Conservation (phyloP, 2,797 vertebrate species). For the Champsocephalus gunnari region DNA sequence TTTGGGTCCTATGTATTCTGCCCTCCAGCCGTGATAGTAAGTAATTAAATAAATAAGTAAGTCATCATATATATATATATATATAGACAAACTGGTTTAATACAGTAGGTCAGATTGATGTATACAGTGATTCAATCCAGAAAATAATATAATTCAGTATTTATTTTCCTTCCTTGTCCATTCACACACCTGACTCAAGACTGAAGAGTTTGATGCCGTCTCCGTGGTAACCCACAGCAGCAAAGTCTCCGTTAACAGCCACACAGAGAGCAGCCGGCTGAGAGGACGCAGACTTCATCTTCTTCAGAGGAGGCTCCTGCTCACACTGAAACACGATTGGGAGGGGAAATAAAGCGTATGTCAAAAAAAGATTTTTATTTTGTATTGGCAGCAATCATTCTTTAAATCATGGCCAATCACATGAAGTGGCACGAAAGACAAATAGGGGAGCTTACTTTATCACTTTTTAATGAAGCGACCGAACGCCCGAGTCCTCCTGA, state of each 20-base stretch:
- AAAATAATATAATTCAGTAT: too few relatives aligned
- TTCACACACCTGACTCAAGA: slow-evolving; percentile 76
- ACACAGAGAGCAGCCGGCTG: slow-evolving; percentile 83
- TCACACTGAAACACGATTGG: slow-evolving; percentile 15
- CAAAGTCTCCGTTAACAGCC: slow-evolving; percentile 73
- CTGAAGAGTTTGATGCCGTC: slow-evolving; percentile 85
- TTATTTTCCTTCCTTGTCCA: not conserved
- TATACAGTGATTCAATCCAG: too few relatives aligned
- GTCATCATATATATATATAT: too few relatives aligned
- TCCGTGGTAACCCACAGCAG: slow-evolving; percentile 87
- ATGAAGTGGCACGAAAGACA: not conserved
- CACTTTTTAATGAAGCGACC: slow-evolving; percentile 63
- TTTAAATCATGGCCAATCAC: too few relatives aligned
- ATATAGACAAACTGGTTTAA: too few relatives aligned
- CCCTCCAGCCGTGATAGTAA: too few relatives aligned
- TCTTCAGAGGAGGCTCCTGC: slow-evolving; percentile 65
- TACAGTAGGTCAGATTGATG: too few relatives aligned
- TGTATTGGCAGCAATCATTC: too few relatives aligned
- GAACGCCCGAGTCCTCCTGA: slow-evolving; percentile 87
- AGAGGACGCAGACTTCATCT: slow-evolving; percentile 15
- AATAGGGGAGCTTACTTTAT: slow-evolving; percentile 61
- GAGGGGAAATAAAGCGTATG: not conserved
- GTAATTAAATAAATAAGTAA: too few relatives aligned
- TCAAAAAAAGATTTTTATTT: too few relatives aligned
- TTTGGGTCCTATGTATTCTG: too few relatives aligned